Conservation (phyloP, 2,797 vertebrate species). For the Chelonia mydas region DNA sequence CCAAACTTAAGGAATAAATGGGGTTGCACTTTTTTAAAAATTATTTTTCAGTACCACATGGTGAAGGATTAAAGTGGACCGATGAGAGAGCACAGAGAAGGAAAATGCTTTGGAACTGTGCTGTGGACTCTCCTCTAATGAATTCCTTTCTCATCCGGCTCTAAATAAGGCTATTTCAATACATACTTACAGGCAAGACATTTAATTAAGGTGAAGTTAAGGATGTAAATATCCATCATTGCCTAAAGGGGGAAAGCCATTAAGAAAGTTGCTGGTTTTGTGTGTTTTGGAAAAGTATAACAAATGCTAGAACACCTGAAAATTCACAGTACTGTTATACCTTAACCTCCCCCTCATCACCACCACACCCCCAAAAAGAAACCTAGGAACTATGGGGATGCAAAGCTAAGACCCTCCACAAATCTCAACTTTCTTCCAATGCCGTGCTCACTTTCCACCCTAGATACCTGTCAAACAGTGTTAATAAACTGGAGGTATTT, state of each 20-base stretch:
- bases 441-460: background rate
- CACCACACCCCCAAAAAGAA: background rate
- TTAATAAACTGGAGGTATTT: background rate
- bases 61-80: background rate
- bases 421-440: background rate
- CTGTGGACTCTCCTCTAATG: background rate
- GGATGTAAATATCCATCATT: background rate
- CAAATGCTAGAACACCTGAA: background rate
- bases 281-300: background rate
- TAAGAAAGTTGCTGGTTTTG: background rate
- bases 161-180: background rate
- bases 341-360: background rate
- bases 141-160: background rate
- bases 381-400: background rate
- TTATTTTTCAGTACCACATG: background rate
- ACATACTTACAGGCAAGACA: background rate
- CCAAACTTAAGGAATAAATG: rapidly evolving
- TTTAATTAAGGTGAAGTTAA: background rate
- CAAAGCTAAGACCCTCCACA: rapidly evolving
- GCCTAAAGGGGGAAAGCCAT: background rate
- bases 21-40: background rate
- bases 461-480: background rate
- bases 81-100: background rate
- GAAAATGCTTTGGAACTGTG: background rate
- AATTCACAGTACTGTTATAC: background rate